Percentiles rank a stretch among this genome's conserved stretches.
Evolutionary conservation across 2,797 vertebrate genomes (phyloP).

Genomic region (Serranus cabrilla): DNA sequence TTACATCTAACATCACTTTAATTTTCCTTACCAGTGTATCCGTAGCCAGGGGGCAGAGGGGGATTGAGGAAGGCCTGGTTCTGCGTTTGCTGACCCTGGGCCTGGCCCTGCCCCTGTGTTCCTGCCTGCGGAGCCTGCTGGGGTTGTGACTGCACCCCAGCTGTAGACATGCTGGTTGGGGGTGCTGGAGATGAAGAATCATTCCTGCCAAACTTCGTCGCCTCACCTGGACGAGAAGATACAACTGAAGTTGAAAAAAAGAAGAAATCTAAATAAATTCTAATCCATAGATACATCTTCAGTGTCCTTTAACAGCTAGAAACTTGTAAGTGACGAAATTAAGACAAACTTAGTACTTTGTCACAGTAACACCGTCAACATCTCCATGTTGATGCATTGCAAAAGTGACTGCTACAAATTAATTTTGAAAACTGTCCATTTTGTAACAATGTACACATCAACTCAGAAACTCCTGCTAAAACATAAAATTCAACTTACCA

Average conservation of each 20-base stretch:
- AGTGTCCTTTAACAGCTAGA: neutral
- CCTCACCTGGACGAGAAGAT: constrained; percentile 87
- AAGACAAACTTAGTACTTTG: neutral
- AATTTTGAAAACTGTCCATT: neutral
- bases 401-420: neutral
- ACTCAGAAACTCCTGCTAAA: neutral
- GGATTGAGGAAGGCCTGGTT: constrained; percentile 97
- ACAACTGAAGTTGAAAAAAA: neutral
- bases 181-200: constrained; percentile 96
- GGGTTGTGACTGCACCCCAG: constrained; percentile 80
- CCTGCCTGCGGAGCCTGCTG: constrained; percentile 82
- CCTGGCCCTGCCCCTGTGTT: constrained; percentile 84
- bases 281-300: neutral
- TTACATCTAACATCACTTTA: neutral
- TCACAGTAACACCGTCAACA: neutral
- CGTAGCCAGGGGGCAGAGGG: constrained; percentile 94
- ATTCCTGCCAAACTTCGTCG: constrained; percentile 95
- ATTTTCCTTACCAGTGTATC: constrained; percentile 88
- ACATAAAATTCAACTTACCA: constrained; percentile 79
- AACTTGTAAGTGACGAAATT: neutral
- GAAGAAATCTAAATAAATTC: too few relatives aligned
- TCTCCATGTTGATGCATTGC: neutral
- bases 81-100: constrained; percentile 88
- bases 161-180: constrained; percentile 89
- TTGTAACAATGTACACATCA: neutral